These are phyloP conservation scores for Pheosia tremula DNA, from an alignment of 2,888 invertebrate genomes.

Conservation along the genomic window DNA sequence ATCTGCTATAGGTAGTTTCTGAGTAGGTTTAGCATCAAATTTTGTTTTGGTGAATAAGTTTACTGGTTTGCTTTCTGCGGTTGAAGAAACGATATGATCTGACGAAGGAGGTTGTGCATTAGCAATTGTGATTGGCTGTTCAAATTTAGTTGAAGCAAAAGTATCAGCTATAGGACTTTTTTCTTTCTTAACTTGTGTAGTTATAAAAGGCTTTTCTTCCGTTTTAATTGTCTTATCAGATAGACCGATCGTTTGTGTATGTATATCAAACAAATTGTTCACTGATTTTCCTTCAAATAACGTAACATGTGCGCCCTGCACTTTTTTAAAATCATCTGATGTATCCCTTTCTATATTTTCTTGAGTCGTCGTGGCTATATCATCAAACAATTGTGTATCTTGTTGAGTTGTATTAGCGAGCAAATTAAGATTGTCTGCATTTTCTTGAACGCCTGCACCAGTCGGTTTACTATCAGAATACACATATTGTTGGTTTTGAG, in stretches of 20 bases:
- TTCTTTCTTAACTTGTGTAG: neutral
- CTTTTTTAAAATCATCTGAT: constrained; percentile 16
- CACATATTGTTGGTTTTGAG: neutral
- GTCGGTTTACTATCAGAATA: neutral
- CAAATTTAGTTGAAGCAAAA: neutral
- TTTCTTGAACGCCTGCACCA: neutral
- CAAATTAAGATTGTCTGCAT: neutral
- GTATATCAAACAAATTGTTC: constrained; percentile 18
- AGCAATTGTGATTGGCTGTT: neutral
- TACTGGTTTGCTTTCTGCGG: neutral
- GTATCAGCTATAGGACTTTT: neutral
- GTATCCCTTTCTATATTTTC: neutral
- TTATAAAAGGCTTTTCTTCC: neutral
- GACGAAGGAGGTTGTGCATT: neutral
- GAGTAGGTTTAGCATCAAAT: constrained; percentile 11
- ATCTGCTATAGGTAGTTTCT: constrained; percentile 7
- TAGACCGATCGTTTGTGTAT: neutral
- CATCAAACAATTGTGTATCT: neutral
- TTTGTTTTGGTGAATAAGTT: constrained; percentile 3
- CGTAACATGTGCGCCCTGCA: constrained; percentile 11
- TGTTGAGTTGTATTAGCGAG: neutral
- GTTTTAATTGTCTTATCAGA: neutral
- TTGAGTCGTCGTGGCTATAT: neutral
- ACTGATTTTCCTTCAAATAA: constrained; percentile 19
- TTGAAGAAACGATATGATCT: neutral